Conservation (phyloP, 1,140 invertebrate species). For the Zaprionus ghesquierei region DNA sequence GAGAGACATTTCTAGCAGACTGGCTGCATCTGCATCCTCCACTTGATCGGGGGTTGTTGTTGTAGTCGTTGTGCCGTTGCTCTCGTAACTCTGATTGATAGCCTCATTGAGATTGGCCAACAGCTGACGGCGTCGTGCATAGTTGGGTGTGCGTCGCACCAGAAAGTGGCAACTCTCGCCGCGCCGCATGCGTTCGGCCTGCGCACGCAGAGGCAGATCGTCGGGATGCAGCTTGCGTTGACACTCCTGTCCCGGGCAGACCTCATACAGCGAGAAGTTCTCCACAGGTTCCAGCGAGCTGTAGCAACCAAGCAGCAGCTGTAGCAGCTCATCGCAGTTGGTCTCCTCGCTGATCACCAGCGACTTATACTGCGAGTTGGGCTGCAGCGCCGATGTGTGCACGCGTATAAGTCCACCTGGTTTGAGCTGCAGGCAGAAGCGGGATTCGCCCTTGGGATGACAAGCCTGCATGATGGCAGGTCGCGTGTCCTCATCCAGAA, state of each 20-base stretch:
- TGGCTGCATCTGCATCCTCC: conserved; percentile 56
- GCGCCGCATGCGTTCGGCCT: conserved; percentile 88
- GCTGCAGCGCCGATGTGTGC: conserved; percentile 94
- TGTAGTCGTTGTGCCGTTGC: neutral
- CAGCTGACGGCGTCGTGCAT: conserved; percentile 82
- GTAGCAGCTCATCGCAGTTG: conserved; percentile 94
- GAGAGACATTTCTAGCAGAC: conserved; percentile 69
- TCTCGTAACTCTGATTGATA: conserved; percentile 47
- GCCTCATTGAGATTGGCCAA: conserved; percentile 72
- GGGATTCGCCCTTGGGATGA: conserved; percentile 94
- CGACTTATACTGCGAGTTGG: conserved; percentile 96
- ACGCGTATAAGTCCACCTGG: conserved; percentile 94
- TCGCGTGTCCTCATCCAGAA: conserved; percentile 93
- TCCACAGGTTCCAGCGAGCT: conserved; percentile 91
- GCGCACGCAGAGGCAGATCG: conserved; percentile 92
- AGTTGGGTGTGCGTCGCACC: conserved; percentile 90
- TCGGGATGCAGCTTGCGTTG: conserved; percentile 93
- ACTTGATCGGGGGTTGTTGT: neutral
- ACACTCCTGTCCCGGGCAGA: conserved; percentile 88
- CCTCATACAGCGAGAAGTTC: conserved; percentile 94
- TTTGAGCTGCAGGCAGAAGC: conserved; percentile 93
- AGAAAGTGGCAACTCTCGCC: conserved; percentile 89
- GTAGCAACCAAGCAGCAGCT: conserved; percentile 93
- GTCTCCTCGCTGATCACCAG: conserved; percentile 94
- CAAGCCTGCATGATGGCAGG: conserved; percentile 95